Evolutionary conservation across 2,888 invertebrate species (phyloP), one percentile per base, ranked within the genome.

Genomic region (Apomyelois bistriatella): DNA sequence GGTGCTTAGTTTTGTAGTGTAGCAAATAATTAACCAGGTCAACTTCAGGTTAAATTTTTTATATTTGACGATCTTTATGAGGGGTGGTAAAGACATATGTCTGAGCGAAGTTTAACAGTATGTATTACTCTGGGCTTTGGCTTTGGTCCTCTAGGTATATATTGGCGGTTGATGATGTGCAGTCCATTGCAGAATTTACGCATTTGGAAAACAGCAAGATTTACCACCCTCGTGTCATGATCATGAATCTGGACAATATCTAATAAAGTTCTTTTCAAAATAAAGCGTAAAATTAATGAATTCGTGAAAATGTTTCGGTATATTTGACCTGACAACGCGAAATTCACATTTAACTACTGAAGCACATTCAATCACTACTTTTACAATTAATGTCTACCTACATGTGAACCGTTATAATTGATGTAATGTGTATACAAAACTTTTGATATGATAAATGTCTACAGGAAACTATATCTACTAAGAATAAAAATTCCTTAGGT

Each of bases 381-480:
- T 32, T 46, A 46, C 10, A 46, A 16, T 32, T 32, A 46, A 16
- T 32, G 12, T 16, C 46, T 46, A 46, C 46, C 32, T 46, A 46
- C 46, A 46, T 30, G 28, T 43, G 43, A 43, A 30, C 30, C 12
- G 12, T 32, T 35, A 46, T 1, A 32, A 32, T 46, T 46, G 46
- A 32, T 46, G 32, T 32, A 9, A 46, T 46, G 46, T 35, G 46
- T 46, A 9, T 46, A 46, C 46, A 46, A 46, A 32, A 32, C 13
- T 46, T 32, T 46, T 46, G 46, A 46, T 46, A 46, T 46, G 46
- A 46, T n/a, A n/a, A n/a, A n/a, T 32, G 46, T 46, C 32, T 32
- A 46, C 35, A 10, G 16, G 32, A 46, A 46, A 46, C 46, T 46
- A 16, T 15, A 3, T 10, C 10, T 9, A 46, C 30, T 46, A 46